Base-by-base conservation (phyloP, 2,797 vertebrate genomes). In the Arnoldichthys spilopterus region DNA sequence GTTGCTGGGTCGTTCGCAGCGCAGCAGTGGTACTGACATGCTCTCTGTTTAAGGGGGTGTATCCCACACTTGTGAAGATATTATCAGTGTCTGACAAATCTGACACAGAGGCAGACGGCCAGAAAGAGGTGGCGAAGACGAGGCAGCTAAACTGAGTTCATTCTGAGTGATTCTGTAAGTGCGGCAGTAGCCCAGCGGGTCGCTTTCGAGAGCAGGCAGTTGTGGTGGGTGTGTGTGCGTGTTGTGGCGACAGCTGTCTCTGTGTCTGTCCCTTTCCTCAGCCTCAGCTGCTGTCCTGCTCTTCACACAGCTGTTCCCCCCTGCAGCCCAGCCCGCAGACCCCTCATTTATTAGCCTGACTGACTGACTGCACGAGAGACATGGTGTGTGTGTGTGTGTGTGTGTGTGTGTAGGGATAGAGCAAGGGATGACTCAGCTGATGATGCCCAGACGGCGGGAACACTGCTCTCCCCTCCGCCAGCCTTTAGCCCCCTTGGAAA, bases 221-320 rank as follows among this genome's bases (percentile, higher is more conserved):
- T 78, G 73, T 77, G 75, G 58, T 62, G 58, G 47, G 72, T 74
- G 79, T 76, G 71, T 77, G 79, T 63, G 61, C 58, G 68, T 61
- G 72, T 79, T 74, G 88, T 92, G 90, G 90, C 83, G 92, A 94
- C 96, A 96, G 95, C 95, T 95, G 93, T 94, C 92, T 90, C 90
- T 81, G 88, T 89, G 89, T 91, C 85, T 92, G 90, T 93, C 89
- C 91, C 91, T 89, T 84, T 86, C 89, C 87, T 75, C 86, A 87
- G 93, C 93, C 92, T 98, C 97, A 97, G 96, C 95, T 98, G 97
- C 95, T 95, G 94, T 93, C 95, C 94, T 94, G 92, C 92, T 93
- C 92, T 85, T 87, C 90, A 86, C 93, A 95, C 96, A 98, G 96
- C 97, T 98, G 96, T 95, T 95, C 90, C 90, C 88, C 85, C 84